Evolutionary conservation across 2,888 invertebrate species (phyloP).

Genomic region (Gastracanthus pulcherrimus): DNA sequence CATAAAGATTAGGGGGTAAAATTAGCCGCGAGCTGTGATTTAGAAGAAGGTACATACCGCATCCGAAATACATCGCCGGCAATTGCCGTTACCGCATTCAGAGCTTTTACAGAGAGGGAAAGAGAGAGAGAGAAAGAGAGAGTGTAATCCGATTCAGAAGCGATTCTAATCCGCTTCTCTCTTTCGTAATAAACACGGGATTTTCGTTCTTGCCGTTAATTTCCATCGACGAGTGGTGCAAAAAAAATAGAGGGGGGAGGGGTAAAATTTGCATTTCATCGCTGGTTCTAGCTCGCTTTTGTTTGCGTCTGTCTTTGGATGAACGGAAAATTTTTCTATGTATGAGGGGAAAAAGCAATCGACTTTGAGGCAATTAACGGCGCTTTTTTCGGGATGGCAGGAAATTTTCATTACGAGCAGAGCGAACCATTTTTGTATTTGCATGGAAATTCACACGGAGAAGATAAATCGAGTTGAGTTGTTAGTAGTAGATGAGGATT

Average conservation of each 20-base stretch:
- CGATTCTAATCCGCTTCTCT: slow-evolving; percentile 41
- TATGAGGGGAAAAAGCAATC: neutral
- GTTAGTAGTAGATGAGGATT: neutral
- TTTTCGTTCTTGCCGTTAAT: slow-evolving; percentile 27
- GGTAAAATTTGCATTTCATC: slow-evolving; percentile 32
- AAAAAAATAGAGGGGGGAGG: slow-evolving; percentile 10
- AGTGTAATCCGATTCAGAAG: slow-evolving; percentile 42
- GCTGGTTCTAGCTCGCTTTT: neutral
- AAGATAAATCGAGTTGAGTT: neutral
- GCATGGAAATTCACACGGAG: neutral
- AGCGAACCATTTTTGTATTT: neutral
- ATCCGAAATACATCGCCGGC: slow-evolving; percentile 26
- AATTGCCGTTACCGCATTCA: neutral
- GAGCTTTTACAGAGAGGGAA: too few relatives aligned
- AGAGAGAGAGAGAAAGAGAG: too few relatives aligned
- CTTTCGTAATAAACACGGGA: slow-evolving; percentile 41
- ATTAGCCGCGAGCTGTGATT: slow-evolving; percentile 69
- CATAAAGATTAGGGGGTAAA: slow-evolving; percentile 72
- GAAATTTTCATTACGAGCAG: slow-evolving; percentile 5
- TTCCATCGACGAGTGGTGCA: neutral
- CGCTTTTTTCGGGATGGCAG: neutral
- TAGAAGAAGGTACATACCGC: slow-evolving; percentile 55
- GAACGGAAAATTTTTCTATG: neutral
- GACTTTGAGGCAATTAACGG: slow-evolving; percentile 13
- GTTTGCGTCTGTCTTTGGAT: neutral